phyloP scores from a whole-genome alignment of 2,888 invertebrate species.

The Amblyteles armatorius region DNA sequence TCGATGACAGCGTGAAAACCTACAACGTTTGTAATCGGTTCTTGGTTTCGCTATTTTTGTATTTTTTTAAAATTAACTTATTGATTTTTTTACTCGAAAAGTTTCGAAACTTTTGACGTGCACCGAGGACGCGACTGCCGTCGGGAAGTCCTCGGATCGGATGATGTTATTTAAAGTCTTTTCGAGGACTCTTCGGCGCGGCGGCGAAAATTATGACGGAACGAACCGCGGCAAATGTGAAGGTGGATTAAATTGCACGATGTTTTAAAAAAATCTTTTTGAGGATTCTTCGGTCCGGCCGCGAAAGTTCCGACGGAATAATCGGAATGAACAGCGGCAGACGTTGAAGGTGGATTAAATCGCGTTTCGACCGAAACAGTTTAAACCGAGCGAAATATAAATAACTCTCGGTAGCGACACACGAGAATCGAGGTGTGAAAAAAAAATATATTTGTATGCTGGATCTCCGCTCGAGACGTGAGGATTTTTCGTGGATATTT shows the following conservation, averaged over 20 bases:
- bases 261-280: no score
- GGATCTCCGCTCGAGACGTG: background rate
- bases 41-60: background rate
- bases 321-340: background rate
- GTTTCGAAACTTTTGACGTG: slow-evolving; percentile 3
- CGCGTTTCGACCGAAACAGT: background rate
- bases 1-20: background rate
- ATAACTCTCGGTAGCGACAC: background rate
- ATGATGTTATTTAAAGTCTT: background rate
- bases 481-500: background rate
- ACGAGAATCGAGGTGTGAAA: background rate
- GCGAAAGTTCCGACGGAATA: no score
- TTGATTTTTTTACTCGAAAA: slow-evolving; percentile 10
- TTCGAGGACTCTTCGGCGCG: background rate
- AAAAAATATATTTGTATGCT: no score
- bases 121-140: slow-evolving; percentile 12
- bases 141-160: background rate
- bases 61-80: slow-evolving; percentile 6
- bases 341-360: slow-evolving; percentile 5
- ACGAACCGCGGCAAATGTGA: no score
- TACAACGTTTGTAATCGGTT: background rate
- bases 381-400: background rate
- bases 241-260: no score
- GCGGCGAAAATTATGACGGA: background rate
- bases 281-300: no score